Conservation (phyloP, 2,797 vertebrate species). For the Tokudaia muenninki region DNA sequence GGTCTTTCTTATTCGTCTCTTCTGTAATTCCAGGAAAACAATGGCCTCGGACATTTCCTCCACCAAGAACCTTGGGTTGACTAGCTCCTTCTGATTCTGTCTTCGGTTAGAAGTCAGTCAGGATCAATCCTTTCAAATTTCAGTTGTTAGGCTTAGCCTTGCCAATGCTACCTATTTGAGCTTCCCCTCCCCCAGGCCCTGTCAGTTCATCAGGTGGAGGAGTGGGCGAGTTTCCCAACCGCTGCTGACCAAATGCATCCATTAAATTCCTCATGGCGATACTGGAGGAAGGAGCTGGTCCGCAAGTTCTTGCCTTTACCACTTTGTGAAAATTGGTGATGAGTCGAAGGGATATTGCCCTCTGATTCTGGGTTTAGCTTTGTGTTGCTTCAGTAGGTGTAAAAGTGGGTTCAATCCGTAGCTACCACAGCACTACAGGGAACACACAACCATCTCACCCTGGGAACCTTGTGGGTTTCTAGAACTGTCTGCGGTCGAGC, state of each 20-base stretch:
- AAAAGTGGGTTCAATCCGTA: conserved; percentile 92
- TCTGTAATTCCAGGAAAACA: conserved; percentile 69
- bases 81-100: conserved; percentile 88
- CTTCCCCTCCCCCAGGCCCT: conserved; percentile 87
- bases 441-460: conserved; percentile 70
- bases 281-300: conserved; percentile 79
- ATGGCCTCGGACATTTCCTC: conserved; percentile 56
- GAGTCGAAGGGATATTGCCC: conserved; percentile 76
- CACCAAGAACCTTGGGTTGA: conserved; percentile 68
- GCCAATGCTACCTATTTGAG: conserved; percentile 90
- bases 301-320: conserved; percentile 76
- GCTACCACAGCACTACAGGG: conserved; percentile 88
- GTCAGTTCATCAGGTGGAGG: conserved; percentile 86
- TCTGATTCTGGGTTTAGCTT: conserved; percentile 91
- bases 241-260: conserved; percentile 93
- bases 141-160: conserved; percentile 93
- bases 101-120: conserved; percentile 87
- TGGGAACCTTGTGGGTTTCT: conserved; percentile 92
- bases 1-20: conserved; percentile 85
- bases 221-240: conserved; percentile 89
- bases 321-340: conserved; percentile 49
- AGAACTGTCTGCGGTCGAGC: conserved; percentile 92
- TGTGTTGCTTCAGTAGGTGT: conserved; percentile 93
- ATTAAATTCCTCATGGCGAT: conserved; percentile 89
- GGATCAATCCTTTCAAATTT: conserved; percentile 90